Evolutionary conservation across 2,113 vertebrate genomes (phyloP).

Genomic region (Rhea pennata): DNA sequence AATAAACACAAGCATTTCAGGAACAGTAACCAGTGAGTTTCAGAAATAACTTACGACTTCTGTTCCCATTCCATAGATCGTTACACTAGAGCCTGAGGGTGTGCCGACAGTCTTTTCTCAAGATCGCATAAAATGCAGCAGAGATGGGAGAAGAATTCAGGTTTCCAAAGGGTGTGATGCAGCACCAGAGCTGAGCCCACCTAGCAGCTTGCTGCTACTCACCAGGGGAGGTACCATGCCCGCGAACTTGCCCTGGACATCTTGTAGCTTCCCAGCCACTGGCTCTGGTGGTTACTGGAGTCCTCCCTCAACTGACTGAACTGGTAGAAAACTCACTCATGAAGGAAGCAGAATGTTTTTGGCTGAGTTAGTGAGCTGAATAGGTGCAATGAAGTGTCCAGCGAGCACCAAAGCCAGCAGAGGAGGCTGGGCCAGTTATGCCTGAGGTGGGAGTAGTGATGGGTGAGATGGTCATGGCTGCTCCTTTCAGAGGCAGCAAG

Average conservation of each 20-base stretch:
- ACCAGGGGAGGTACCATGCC: background rate
- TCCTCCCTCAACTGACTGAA: background rate
- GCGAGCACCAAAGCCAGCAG: background rate
- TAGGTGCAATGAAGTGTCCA: background rate
- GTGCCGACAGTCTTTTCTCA: background rate
- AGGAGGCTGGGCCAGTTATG: background rate
- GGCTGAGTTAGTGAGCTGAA: background rate
- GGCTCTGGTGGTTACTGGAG: background rate
- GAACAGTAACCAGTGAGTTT: background rate
- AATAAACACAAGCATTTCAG: background rate
- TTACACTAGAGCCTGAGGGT: background rate
- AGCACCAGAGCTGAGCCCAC: background rate
- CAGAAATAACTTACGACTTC: background rate
- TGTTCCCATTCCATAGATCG: background rate
- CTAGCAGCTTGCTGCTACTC: background rate
- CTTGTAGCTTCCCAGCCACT: background rate
- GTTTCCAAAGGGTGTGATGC: background rate
- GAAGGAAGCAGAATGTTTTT: background rate
- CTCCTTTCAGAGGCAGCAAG: background rate
- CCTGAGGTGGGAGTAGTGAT: background rate
- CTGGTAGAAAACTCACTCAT: background rate
- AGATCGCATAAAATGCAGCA: background rate
- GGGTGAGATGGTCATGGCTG: background rate
- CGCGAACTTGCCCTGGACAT: background rate
- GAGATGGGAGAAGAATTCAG: background rate